These are phyloP conservation scores for Corvus moneduloides DNA, from an alignment of 2,113 vertebrate genomes.

Conservation along the genomic window DNA sequence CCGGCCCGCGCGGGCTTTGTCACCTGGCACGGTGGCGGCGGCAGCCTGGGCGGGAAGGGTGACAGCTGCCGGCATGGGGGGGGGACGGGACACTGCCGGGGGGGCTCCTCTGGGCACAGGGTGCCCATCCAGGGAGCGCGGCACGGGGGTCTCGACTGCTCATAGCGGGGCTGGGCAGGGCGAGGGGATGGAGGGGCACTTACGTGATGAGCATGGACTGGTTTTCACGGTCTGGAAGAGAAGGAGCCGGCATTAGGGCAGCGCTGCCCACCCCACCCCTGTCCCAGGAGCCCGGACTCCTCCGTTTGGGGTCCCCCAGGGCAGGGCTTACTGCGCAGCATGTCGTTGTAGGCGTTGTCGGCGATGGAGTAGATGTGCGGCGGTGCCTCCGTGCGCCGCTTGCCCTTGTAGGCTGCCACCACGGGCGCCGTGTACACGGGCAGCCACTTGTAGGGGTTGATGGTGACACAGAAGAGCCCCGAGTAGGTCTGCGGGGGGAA, in stretches of 20 bases:
- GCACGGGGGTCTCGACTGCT: accelerated
- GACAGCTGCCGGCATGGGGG: neutral
- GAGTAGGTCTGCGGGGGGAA: slow-evolving; percentile 85
- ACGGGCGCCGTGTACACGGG: slow-evolving; percentile 86
- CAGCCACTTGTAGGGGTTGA: slow-evolving; percentile 97
- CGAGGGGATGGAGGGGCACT: slow-evolving; percentile 53
- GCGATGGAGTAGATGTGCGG: slow-evolving; percentile 92
- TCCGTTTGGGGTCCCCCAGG: neutral
- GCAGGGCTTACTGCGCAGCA: slow-evolving; percentile 84
- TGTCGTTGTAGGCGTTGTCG: slow-evolving; percentile 91
- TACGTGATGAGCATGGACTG: slow-evolving; percentile 98
- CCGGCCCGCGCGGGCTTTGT: neutral
- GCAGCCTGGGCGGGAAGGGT: neutral
- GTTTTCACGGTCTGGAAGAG: slow-evolving; percentile 88
- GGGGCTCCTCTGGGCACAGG: neutral
- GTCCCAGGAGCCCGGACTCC: accelerated
- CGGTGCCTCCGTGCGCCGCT: slow-evolving; percentile 83
- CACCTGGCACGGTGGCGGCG: neutral
- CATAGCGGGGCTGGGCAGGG: neutral
- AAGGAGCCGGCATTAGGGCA: neutral
- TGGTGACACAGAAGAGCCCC: slow-evolving; percentile 92
- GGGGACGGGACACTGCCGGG: neutral
- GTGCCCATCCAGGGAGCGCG: neutral
- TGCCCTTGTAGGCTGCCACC: slow-evolving; percentile 90
- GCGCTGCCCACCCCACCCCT: no score